A percentile compares a stretch with the other conserved stretches of the same genome.
Evolutionary conservation across 2,113 vertebrate species (phyloP).

Genomic region (Lagopus muta): DNA sequence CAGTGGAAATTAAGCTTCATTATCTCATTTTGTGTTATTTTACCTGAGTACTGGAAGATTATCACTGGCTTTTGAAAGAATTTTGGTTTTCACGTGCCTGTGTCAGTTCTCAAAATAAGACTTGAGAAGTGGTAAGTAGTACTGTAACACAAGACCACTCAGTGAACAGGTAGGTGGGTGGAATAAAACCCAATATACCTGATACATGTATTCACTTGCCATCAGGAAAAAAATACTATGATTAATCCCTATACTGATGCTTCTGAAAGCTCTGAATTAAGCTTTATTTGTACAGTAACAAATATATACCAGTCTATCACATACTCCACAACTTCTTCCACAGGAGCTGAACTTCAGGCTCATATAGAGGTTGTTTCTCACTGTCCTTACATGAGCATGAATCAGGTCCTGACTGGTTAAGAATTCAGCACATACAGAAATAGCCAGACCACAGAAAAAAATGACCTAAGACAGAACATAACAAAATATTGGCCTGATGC

Average conservation of each 20-base stretch:
- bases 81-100: not conserved
- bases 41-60: not conserved
- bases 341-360: not conserved
- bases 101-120: not conserved
- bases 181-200: not conserved
- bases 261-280: not conserved
- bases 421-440: not conserved
- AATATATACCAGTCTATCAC: not conserved
- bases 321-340: not conserved
- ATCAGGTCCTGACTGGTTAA: not conserved
- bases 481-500: not conserved
- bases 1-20: not conserved
- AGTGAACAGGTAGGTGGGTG: not conserved
- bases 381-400: not conserved
- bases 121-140: not conserved
- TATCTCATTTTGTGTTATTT: not conserved
- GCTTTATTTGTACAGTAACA: not conserved
- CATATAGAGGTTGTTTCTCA: not conserved
- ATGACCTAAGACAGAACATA: not conserved
- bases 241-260: not conserved
- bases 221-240: rapidly evolving
- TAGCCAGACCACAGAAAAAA: not conserved
- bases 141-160: not conserved
- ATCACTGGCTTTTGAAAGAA: not conserved
- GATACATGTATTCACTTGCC: not conserved